Conservation (phyloP, 1,140 invertebrate species). For the Drosophila kikkawai region DNA sequence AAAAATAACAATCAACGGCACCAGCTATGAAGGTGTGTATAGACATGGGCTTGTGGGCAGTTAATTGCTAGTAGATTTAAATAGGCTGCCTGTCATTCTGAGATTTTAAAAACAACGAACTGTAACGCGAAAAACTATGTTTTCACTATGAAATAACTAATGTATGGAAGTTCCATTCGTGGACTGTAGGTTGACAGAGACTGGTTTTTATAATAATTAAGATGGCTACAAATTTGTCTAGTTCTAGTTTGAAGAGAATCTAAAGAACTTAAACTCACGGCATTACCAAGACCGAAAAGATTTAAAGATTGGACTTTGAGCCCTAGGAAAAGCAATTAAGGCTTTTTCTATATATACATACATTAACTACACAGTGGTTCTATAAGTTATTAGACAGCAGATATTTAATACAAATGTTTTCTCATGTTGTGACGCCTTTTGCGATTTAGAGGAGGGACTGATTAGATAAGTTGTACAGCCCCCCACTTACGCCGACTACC, state of each 20-base stretch:
- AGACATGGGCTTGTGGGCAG: slow-evolving; percentile 18
- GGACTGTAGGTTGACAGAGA: neutral
- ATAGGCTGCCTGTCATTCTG: slow-evolving; percentile 3
- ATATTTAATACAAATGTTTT: neutral
- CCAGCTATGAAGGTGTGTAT: slow-evolving; percentile 57
- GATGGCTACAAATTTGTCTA: neutral
- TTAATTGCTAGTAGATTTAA: slow-evolving; percentile 28
- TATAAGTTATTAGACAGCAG: neutral
- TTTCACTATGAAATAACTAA: neutral
- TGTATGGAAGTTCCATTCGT: neutral
- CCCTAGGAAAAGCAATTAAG: neutral
- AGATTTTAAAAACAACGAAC: slow-evolving; percentile 3
- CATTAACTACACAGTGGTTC: too few species aligned
- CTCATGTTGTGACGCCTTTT: neutral
- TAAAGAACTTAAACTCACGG: neutral
- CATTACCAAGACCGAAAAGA: too few species aligned
- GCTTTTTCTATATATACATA: neutral
- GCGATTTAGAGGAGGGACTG: neutral
- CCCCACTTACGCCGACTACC: neutral
- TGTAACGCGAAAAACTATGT: neutral
- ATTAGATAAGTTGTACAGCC: slow-evolving; percentile 23
- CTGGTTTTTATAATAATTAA: neutral
- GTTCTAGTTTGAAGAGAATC: neutral
- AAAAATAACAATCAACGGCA: slow-evolving; percentile 69
- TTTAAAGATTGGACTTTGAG: neutral